phyloP scores from a whole-genome alignment of 2,888 invertebrate species.

The Embidobia sp. region DNA sequence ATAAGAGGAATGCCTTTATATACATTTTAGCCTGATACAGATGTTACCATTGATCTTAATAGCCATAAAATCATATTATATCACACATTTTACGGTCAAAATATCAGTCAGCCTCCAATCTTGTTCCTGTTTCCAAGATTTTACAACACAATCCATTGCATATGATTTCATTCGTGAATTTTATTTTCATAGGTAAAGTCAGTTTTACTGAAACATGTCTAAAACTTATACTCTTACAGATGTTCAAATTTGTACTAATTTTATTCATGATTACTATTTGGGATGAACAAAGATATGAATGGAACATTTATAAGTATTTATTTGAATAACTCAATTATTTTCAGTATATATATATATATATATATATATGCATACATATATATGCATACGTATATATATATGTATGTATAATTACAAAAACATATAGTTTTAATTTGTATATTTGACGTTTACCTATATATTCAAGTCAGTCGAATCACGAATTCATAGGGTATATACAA shows the following conservation, averaged over 20 bases:
- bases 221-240: too few species aligned
- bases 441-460: neutral
- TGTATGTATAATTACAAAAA: too few species aligned
- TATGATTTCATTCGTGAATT: conserved; percentile 26
- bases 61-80: conserved; percentile 69
- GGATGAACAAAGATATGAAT: too few species aligned
- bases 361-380: too few species aligned
- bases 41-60: conserved; percentile 51
- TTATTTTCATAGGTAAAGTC: conserved; percentile 29
- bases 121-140: conserved; percentile 3
- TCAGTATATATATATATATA: too few species aligned
- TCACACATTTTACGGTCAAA: conserved; percentile 77
- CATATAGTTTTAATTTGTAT: too few species aligned
- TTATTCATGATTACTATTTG: too few species aligned
- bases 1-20: conserved; percentile 59
- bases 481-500: conserved; percentile 29
- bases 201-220: too few species aligned
- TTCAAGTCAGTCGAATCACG: conserved; percentile 14
- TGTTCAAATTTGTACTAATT: too few species aligned
- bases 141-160: conserved; percentile 11
- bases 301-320: too few species aligned
- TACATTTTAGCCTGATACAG: conserved; percentile 48
- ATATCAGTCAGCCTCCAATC: conserved; percentile 69
- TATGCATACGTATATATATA: too few species aligned
- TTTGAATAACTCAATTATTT: too few species aligned